Evolutionary conservation across 1,140 invertebrate genomes (phyloP).

Genomic region (Aporrectodea caliginosa): DNA sequence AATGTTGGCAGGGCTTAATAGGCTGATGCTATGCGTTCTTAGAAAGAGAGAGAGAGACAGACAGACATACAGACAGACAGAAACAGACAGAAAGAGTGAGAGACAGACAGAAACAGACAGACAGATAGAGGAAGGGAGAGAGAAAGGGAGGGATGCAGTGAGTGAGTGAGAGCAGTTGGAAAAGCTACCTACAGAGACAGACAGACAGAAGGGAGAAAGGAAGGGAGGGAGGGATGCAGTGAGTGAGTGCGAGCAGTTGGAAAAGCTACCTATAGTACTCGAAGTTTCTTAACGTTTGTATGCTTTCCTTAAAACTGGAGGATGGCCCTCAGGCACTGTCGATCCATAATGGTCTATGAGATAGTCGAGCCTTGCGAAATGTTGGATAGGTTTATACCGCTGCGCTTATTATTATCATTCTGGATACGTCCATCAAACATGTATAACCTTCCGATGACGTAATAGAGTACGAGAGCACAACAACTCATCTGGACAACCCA

Average conservation of each 20-base stretch:
- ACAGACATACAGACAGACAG: neutral
- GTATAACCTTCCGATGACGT: too few species aligned
- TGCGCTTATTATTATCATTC: too few species aligned
- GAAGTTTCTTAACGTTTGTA: too few species aligned
- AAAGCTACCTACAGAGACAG: neutral
- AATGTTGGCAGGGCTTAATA: neutral
- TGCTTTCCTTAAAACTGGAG: too few species aligned
- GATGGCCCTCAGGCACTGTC: too few species aligned
- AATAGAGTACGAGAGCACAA: too few species aligned
- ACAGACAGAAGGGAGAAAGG: neutral
- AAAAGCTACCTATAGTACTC: too few species aligned
- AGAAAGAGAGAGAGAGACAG: neutral
- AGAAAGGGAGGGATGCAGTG: neutral
- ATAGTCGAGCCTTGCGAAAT: too few species aligned
- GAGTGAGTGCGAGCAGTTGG: neutral
- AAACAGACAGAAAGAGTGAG: neutral
- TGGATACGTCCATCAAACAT: too few species aligned
- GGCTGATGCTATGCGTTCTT: neutral
- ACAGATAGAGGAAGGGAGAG: neutral
- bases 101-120: conserved; percentile 1
- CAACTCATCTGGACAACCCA: too few species aligned
- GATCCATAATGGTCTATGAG: too few species aligned
- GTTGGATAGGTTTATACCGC: too few species aligned
- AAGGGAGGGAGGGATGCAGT: neutral
- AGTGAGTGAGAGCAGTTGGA: neutral